Conservation (phyloP, 2,113 vertebrate genomes). For the Dicrurus megarhynchus region DNA sequence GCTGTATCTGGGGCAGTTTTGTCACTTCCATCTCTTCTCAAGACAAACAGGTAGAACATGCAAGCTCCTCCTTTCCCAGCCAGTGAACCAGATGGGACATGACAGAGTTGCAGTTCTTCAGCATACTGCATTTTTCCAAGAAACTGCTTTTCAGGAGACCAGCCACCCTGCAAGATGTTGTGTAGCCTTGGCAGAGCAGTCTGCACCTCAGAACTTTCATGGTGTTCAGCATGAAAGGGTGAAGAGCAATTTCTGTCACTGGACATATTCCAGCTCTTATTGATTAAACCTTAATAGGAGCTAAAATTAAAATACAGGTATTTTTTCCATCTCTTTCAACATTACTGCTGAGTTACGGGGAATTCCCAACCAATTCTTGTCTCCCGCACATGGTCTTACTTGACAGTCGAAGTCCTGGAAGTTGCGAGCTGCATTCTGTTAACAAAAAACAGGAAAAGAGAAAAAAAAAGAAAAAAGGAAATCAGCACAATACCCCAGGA, state of each 20-base stretch:
- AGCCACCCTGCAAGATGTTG: not conserved
- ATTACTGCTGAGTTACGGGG: not conserved
- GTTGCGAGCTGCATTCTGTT: constrained; percentile 86
- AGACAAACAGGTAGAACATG: not conserved
- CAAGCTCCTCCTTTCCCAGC: not conserved
- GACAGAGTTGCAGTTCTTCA: not conserved
- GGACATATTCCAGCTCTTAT: not conserved
- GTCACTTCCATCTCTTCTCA: not conserved
- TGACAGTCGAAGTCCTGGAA: constrained; percentile 96
- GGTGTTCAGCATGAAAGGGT: not conserved
- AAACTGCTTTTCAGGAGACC: not conserved
- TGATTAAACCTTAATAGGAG: not conserved
- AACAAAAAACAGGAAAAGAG: constrained; percentile 54
- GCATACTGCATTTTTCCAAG: not conserved
- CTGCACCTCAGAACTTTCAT: not conserved
- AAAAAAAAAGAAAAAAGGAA: not conserved
- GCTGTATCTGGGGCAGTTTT: not conserved
- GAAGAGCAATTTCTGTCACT: not conserved
- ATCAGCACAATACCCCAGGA: constrained; percentile 35
- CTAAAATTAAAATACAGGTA: not conserved
- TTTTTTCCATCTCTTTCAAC: not conserved
- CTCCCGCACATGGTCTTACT: constrained; percentile 71
- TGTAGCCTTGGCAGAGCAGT: not conserved
- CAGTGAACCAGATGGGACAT: not conserved
- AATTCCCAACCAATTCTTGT: not conserved